Evolutionary conservation across 2,113 vertebrate genomes (phyloP).

Genomic region (Macroglossus sobrinus): DNA sequence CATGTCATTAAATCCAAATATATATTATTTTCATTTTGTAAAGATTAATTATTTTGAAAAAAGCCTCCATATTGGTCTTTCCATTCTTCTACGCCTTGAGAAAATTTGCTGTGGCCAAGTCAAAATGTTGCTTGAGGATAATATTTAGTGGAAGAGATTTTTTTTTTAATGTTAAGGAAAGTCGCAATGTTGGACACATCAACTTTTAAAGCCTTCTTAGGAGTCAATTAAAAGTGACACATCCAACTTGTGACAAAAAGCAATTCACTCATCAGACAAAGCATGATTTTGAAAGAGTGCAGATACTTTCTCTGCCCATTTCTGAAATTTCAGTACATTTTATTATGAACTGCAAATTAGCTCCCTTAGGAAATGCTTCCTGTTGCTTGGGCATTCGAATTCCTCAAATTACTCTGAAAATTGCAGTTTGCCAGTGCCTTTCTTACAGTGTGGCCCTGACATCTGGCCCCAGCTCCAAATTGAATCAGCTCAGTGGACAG

Average conservation of each 20-base stretch:
- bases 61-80: not conserved
- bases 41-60: not conserved
- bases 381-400: not conserved
- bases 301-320: not conserved
- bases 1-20: not conserved
- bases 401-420: not conserved
- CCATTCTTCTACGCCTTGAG: not conserved
- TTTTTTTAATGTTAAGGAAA: not conserved
- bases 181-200: not conserved
- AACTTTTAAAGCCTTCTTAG: not conserved
- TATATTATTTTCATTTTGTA: not conserved
- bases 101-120: not conserved
- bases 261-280: not conserved
- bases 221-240: not conserved
- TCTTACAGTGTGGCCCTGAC: not conserved
- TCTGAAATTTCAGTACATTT: not conserved
- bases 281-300: not conserved
- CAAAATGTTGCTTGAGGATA: not conserved
- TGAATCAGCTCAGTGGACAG: no score
- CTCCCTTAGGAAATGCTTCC: not conserved
- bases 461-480: not conserved
- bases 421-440: fast-evolving
- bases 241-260: not conserved
- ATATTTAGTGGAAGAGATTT: not conserved
- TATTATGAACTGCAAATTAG: not conserved